Base-by-base conservation (phyloP, 1,140 invertebrate species). In the Oscheius sp. region DNA sequence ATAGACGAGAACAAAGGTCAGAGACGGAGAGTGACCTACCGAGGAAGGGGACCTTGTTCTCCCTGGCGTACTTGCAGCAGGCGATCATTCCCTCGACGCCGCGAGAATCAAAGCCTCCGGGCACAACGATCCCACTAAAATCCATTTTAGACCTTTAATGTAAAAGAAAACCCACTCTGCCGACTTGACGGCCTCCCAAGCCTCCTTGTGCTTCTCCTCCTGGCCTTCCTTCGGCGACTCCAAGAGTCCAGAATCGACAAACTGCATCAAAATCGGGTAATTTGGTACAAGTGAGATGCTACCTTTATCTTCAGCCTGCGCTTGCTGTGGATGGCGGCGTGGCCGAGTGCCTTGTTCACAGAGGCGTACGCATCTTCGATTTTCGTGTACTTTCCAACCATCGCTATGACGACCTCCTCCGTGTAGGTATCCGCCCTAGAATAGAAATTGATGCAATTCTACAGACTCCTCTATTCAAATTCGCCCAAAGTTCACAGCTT, bases 331-430 rank as follows among this genome's bases (percentile, higher is more conserved):
- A 96, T 89, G 0, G 93, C 89, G 2, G 96, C 92, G 86, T 99
- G 96, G 77, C 94, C 90, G 23, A 99, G 85, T 0, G 96, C 92
- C 87, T 99, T 98, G 1, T 91, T 91, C 0, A 99, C 92, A 2
- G 95, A 99, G 0, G 94, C 91, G 84, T 99, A 99, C 0, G 95
- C 91, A 87, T 99, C 97, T 83, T 93, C 90, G n/a, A 98, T 86
- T 84, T 93, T 91, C 0, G 95, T 97, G 81, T 99, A 99, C 87
- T 99, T 99, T 7, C 97, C 97, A n/a, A 99, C 97, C 18, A 99
- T 87, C 23, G 91, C 92, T 73, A 99, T 98, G 45, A 89, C 91
- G 0, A 97, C 91, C 82, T 91, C 90, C 78, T 91, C 90, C 15
- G 90, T 87, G 1, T 93, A 84, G 77, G 90, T 90, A 75, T 94